These are phyloP conservation scores for Ethmia dodecea DNA, from an alignment of 2,888 invertebrate species.

Conservation along the genomic window DNA sequence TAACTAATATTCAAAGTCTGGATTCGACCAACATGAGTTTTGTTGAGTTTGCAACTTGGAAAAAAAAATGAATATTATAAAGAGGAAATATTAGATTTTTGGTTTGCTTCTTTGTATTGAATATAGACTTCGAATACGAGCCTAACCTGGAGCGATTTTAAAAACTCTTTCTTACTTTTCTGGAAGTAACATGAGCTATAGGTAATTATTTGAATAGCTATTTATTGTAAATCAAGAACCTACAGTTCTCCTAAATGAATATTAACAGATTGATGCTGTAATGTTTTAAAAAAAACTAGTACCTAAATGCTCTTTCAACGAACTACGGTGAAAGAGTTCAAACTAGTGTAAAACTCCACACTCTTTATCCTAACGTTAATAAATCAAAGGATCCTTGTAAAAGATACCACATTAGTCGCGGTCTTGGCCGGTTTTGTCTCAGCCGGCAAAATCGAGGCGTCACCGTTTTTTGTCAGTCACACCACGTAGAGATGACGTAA, in stretches of 20 bases:
- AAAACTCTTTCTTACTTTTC: too few species aligned
- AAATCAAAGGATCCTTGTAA: slow-evolving; percentile 18
- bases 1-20: not conserved
- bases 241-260: too few species aligned
- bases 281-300: too few species aligned
- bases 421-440: slow-evolving; percentile 23
- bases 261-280: too few species aligned
- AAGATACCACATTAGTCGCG: slow-evolving; percentile 43
- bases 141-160: too few species aligned
- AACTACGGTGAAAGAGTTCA: not conserved
- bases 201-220: too few species aligned
- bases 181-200: not conserved
- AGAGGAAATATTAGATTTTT: too few species aligned
- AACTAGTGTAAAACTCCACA: not conserved
- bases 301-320: not conserved
- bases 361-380: slow-evolving; percentile 1
- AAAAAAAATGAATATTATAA: not conserved
- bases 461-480: slow-evolving; percentile 53
- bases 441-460: slow-evolving; percentile 37
- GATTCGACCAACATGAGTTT: not conserved
- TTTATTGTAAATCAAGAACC: not conserved
- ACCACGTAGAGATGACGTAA: slow-evolving; percentile 48
- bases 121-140: too few species aligned
- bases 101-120: too few species aligned
- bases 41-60: too few species aligned